These are phyloP conservation scores for Sycobia sp. DNA, from an alignment of 1,140 invertebrate genomes.

Conservation along the genomic window DNA sequence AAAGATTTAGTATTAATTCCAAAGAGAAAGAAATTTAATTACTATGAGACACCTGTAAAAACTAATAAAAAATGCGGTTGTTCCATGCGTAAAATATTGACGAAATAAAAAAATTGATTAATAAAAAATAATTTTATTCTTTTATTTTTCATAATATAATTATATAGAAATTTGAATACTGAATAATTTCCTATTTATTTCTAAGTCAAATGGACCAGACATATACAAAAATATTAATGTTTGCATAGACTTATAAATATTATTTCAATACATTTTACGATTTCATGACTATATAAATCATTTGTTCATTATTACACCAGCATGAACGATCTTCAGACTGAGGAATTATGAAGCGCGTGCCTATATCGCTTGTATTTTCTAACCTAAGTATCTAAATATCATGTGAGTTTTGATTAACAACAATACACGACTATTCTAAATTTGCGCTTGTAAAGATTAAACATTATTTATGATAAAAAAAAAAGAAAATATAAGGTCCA, in stretches of 20 bases:
- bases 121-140: too few species aligned
- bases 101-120: too few species aligned
- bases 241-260: too few species aligned
- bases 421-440: background rate
- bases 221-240: too few species aligned
- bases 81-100: too few species aligned
- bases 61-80: conserved; percentile 5
- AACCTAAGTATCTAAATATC: conserved; percentile 1
- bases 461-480: background rate
- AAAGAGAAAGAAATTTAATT: background rate
- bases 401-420: conserved; percentile 8
- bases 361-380: background rate
- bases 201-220: too few species aligned
- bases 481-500: background rate
- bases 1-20: conserved; percentile 37
- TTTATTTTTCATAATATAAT: too few species aligned
- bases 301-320: conserved; percentile 10
- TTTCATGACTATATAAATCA: conserved; percentile 8
- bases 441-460: background rate
- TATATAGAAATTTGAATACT: too few species aligned
- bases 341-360: background rate
- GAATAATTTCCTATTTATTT: too few species aligned
- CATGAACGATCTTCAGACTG: conserved; percentile 16
- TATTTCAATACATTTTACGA: too few species aligned
- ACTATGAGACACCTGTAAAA: background rate